These are phyloP conservation scores for Chaenogobius annularis DNA, from an alignment of 2,113 vertebrate genomes.

Conservation along the genomic window DNA sequence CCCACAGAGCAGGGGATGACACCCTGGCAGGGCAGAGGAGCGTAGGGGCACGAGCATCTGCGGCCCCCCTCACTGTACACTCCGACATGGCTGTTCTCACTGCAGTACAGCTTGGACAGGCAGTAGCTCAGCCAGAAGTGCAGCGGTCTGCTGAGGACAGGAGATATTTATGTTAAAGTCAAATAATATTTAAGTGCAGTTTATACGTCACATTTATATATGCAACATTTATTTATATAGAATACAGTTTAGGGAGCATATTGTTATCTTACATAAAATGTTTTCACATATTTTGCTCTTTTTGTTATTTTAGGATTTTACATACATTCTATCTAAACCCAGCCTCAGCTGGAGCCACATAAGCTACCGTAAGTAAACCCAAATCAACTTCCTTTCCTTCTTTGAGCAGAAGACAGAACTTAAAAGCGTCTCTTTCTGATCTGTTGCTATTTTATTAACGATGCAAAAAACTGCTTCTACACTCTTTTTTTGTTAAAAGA, in stretches of 20 bases:
- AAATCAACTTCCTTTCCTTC: conserved; percentile 45
- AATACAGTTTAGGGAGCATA: background rate
- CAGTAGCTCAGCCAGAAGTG: conserved; percentile 87
- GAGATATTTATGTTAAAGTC: conserved; percentile 14
- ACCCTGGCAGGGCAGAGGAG: conserved; percentile 87
- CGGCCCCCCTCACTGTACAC: conserved; percentile 86
- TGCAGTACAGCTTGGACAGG: conserved; percentile 93
- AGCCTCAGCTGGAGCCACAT: conserved; percentile 32
- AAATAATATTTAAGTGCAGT: background rate
- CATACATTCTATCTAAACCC: conserved; percentile 27
- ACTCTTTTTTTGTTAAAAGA: background rate
- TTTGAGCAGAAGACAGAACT: conserved; percentile 32
- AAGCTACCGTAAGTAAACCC: conserved; percentile 34
- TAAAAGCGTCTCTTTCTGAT: background rate
- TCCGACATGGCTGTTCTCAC: conserved; percentile 84
- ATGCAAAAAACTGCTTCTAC: background rate
- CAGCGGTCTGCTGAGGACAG: conserved; percentile 78
- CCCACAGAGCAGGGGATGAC: conserved; percentile 88
- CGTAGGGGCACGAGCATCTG: conserved; percentile 87
- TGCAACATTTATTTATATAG: background rate
- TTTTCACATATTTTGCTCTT: background rate
- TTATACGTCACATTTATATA: background rate
- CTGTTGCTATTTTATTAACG: background rate
- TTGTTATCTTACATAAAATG: background rate
- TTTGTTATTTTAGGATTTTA: conserved; percentile 18